A percentile compares a stretch with the other conserved stretches of the same genome.
These are phyloP conservation scores for Papilio elwesi DNA, from an alignment of 2,888 invertebrate genomes.

Conservation along the genomic window DNA sequence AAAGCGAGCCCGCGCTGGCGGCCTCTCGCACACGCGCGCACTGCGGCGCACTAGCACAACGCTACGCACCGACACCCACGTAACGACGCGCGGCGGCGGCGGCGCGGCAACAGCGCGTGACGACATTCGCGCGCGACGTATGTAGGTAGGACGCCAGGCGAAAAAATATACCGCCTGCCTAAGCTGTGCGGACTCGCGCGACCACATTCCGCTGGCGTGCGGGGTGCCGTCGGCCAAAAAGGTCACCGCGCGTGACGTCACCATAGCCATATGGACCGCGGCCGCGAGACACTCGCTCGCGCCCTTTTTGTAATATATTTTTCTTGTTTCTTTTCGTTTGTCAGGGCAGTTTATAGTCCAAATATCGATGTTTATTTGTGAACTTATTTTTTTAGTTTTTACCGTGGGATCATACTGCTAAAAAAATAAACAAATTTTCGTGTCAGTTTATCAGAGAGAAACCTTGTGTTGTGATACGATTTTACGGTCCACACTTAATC, in stretches of 20 bases:
- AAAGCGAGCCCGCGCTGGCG: constrained; percentile 77
- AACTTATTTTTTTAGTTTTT: neutral
- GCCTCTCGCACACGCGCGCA: constrained; percentile 66
- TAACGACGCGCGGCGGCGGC: constrained; percentile 68
- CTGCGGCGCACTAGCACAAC: constrained; percentile 35
- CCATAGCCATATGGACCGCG: constrained; percentile 75
- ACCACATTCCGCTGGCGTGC: constrained; percentile 82
- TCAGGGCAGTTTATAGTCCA: constrained; percentile 50
- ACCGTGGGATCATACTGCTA: too few species aligned
- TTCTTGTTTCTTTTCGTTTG: constrained; percentile 49
- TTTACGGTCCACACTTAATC: neutral
- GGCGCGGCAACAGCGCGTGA: constrained; percentile 84
- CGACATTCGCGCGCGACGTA: constrained; percentile 85
- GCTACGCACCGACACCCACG: constrained; percentile 77
- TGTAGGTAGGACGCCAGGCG: constrained; percentile 78
- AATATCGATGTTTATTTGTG: neutral
- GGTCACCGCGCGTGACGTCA: constrained; percentile 81
- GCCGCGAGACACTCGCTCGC: constrained; percentile 63
- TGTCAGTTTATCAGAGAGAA: too few species aligned
- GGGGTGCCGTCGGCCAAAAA: constrained; percentile 77
- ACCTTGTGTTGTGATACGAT: too few species aligned
- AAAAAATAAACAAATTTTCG: neutral
- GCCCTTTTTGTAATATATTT: constrained; percentile 61
- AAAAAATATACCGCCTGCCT: constrained; percentile 81
- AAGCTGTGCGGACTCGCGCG: constrained; percentile 81